These are phyloP conservation scores for Myiothlypis chrysogaster DNA, from an alignment of 2,797 vertebrate species.

Conservation along the genomic window DNA sequence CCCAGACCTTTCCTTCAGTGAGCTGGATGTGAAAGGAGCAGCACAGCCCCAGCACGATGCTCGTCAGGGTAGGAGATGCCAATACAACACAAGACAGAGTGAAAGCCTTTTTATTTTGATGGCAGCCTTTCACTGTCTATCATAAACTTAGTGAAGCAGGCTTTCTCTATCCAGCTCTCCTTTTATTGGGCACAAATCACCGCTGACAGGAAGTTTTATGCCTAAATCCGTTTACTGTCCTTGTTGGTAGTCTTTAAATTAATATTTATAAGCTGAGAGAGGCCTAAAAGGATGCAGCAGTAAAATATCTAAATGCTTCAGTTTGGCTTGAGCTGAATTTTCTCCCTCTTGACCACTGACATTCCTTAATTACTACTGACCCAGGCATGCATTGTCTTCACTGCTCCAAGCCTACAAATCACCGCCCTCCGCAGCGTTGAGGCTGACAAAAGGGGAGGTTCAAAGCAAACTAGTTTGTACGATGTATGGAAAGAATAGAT, in stretches of 20 bases:
- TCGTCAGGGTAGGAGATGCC: conserved; percentile 38
- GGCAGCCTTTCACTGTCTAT: conserved; percentile 76
- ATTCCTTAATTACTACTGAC: conserved; percentile 78
- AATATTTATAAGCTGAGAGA: conserved; percentile 84
- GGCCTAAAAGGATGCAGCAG: conserved; percentile 72
- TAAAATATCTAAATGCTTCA: conserved; percentile 77
- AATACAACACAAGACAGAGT: background rate
- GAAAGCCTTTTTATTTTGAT: conserved; percentile 74
- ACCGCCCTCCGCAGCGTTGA: conserved; percentile 17
- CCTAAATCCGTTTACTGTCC: conserved; percentile 82
- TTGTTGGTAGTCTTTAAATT: conserved; percentile 86
- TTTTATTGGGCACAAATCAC: conserved; percentile 83
- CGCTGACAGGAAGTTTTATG: conserved; percentile 79
- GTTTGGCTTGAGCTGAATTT: conserved; percentile 67
- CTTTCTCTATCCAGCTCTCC: conserved; percentile 73
- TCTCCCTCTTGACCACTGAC: conserved; percentile 73
- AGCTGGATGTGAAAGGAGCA: conserved; percentile 45
- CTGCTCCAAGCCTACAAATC: conserved; percentile 68
- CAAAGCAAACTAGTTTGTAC: background rate
- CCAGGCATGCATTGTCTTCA: conserved; percentile 43
- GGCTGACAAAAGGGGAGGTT: conserved; percentile 50
- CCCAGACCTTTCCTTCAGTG: conserved; percentile 22
- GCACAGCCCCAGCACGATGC: background rate
- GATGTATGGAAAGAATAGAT: conserved; percentile 39
- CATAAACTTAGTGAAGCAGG: conserved; percentile 78